Evolutionary conservation across 2,888 invertebrate species (phyloP), one percentile per base, ranked within the genome.

Genomic region (Cacoxenus indagator): DNA sequence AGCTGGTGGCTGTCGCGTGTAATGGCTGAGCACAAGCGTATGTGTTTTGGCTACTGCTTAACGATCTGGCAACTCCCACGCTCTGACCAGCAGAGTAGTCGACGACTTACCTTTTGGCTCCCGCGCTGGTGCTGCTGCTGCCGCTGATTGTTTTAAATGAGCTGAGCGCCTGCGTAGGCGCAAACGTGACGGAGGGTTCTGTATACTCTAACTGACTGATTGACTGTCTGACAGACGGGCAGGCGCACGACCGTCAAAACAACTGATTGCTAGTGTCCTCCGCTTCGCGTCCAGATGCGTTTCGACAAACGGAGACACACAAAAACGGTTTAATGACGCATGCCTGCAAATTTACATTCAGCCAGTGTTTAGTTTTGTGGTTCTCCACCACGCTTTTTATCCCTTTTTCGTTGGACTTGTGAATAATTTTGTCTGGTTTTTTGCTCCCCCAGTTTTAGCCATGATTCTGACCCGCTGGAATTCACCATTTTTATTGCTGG

Each of bases 331-430:
- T 77, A 75, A 76, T 76, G 76, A 77, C 76, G 76, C 76, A 77
- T 77, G 74, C 51, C 65, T 69, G 73, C 69, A 64, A 76, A 70
- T 74, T 77, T 77, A 74, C 77, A 77, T 77, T 76, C 76, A 72
- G 77, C 73, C 75, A 67, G 74, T 75, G 76, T 77, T 77, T 77
- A 74, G 75, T 74, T 75, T 75, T 75, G 74, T 59, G 77, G 70
- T 70, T 75, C 70, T 67, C 66, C 68, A n/a, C 72, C 70, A 68
- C 64, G 61, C 73, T 65, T 64, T 73, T 66, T 67, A 69, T 48
- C 43, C 6, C 54, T 48, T 6, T 8, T 48, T 19, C 4, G 4
- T 19, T 48, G n/a, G 37, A n/a, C 14, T 37, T 37, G 37, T 37
- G 8, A 37, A 37, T 37, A 37, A 37, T 48, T 48, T 48, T 48